A percentile compares a stretch with the other conserved stretches of the same genome.
Evolutionary conservation across 2,113 vertebrate species (phyloP).

Genomic region (Axis porcinus): DNA sequence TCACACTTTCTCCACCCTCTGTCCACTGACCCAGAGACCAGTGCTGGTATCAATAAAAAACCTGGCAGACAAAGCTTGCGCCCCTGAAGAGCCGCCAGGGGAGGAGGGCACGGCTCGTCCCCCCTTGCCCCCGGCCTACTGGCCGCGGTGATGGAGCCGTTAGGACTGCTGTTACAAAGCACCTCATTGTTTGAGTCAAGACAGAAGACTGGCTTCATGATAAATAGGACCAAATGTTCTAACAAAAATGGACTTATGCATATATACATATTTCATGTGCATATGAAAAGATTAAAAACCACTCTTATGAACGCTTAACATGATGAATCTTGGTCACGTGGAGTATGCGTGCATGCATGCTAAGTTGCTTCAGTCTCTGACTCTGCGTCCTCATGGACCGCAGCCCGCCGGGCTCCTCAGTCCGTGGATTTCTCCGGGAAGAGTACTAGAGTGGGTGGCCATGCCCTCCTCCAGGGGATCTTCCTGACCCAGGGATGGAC

Average conservation of each 20-base stretch:
- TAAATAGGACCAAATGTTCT: neutral
- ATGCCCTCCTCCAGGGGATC: neutral
- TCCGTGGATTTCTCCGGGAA: neutral
- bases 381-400: neutral
- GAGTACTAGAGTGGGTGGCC: neutral
- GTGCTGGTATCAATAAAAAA: neutral
- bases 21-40: neutral
- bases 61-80: neutral
- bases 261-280: neutral
- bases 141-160: neutral
- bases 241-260: neutral
- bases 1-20: neutral
- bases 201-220: neutral
- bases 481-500: neutral
- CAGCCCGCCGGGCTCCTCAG: neutral
- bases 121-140: neutral
- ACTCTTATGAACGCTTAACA: constrained; percentile 2
- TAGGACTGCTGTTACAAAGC: neutral
- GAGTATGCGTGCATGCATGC: neutral
- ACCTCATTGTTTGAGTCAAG: constrained; percentile 2
- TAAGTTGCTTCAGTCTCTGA: neutral
- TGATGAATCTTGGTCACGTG: neutral
- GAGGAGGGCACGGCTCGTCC: neutral
- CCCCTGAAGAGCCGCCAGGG: neutral
- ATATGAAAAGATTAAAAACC: neutral